Evolutionary conservation across 2,888 invertebrate species (phyloP).

Genomic region (Diaprepes abbreviatus): DNA sequence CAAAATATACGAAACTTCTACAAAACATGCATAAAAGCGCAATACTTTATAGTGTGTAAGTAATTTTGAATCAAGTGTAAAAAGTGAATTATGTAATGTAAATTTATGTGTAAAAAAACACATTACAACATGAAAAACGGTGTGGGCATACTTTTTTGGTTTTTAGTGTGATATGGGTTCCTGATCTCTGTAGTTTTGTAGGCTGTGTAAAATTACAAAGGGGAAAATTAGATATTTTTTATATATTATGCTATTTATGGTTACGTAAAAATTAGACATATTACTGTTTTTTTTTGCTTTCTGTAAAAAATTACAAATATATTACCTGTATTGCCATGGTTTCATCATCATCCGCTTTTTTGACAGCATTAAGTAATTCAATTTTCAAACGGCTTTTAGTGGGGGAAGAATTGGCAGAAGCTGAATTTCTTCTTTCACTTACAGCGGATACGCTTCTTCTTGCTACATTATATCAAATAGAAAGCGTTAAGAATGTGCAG

Average conservation of each 20-base stretch:
- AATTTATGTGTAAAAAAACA: conserved; percentile 4
- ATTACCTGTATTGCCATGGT: conserved; percentile 76
- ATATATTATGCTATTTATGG: too few relatives aligned
- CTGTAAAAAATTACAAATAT: too few relatives aligned
- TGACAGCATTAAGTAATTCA: conserved; percentile 80
- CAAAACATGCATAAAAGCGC: conserved; percentile 15
- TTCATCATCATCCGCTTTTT: conserved; percentile 80
- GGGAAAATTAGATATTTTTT: not conserved
- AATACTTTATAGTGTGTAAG: not conserved
- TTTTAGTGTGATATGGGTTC: conserved; percentile 43
- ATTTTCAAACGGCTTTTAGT: conserved; percentile 77
- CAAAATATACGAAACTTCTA: not conserved
- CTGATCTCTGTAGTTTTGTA: conserved; percentile 48
- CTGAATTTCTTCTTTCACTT: conserved; percentile 63
- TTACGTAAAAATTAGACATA: too few relatives aligned
- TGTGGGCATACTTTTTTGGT: conserved; percentile 46
- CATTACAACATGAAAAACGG: conserved; percentile 12
- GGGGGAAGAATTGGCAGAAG: conserved; percentile 75
- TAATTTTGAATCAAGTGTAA: not conserved
- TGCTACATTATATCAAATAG: conserved; percentile 43
- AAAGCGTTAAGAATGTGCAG: too few relatives aligned
- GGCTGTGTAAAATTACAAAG: conserved; percentile 35
- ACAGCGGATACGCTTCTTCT: conserved; percentile 68
- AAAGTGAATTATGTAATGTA: not conserved
- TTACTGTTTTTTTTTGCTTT: too few relatives aligned